Evolutionary conservation across 2,888 invertebrate genomes (phyloP).

Genomic region (Dendrolimus houi): DNA sequence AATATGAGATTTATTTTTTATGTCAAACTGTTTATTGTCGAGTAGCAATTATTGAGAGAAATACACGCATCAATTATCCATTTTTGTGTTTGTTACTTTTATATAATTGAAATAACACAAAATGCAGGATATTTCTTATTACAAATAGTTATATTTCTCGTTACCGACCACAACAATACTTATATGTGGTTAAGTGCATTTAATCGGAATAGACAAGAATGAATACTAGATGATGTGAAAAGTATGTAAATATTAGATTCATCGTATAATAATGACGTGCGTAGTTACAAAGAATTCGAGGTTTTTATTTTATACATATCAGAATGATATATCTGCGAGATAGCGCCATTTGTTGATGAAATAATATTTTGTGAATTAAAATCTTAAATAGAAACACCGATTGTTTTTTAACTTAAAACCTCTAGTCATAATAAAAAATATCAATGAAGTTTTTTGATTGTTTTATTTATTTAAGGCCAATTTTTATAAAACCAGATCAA

Average conservation of each 20-base stretch:
- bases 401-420: conserved; percentile 81
- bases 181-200: conserved; percentile 2
- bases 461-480: conserved; percentile 15
- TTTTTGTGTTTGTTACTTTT: too few relatives aligned
- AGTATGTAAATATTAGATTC: conserved; percentile 25
- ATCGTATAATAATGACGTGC: conserved; percentile 23
- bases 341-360: conserved; percentile 37
- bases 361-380: conserved; percentile 49
- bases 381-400: conserved; percentile 40
- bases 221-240: conserved; percentile 14
- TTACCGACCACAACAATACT: too few relatives aligned
- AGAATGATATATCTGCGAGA: conserved; percentile 49
- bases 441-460: conserved; percentile 49
- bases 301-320: conserved; percentile 74
- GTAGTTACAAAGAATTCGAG: conserved; percentile 34
- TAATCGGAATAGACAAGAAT: too few relatives aligned
- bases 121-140: too few relatives aligned
- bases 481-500: too few relatives aligned
- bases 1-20: too few relatives aligned
- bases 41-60: conserved; percentile 9
- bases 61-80: too few relatives aligned
- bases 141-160: too few relatives aligned
- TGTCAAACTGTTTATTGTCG: too few relatives aligned
- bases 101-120: conserved; percentile 12
- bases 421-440: conserved; percentile 83